Evolutionary conservation across 2,888 invertebrate genomes (phyloP).

Genomic region (Zootermopsis nevadensis): DNA sequence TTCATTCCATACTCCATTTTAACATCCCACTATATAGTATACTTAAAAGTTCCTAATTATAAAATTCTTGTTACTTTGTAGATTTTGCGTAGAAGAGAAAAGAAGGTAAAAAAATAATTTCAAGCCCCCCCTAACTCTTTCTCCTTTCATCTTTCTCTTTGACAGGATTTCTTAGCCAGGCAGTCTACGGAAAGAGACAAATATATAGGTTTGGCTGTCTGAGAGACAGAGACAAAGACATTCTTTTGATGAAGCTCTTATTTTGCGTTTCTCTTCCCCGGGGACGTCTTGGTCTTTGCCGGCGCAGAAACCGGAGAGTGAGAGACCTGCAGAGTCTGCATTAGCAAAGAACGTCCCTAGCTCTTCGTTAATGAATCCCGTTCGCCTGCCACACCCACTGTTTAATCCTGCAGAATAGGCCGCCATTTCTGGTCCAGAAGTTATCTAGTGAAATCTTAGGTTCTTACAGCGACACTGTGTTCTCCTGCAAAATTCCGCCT

Average conservation of each 20-base stretch:
- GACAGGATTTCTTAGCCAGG: neutral
- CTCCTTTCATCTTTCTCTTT: neutral
- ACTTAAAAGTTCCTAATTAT: slow-evolving; percentile 26
- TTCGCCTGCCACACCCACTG: neutral
- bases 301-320: neutral
- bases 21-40: neutral
- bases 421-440: neutral
- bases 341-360: slow-evolving; percentile 3
- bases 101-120: neutral
- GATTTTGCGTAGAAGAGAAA: slow-evolving; percentile 9
- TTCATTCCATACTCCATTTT: neutral
- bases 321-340: neutral
- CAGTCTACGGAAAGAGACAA: neutral
- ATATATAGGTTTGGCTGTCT: neutral
- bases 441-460: too few relatives aligned
- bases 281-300: slow-evolving; percentile 12
- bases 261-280: neutral
- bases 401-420: neutral
- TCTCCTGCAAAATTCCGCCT: too few relatives aligned
- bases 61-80: slow-evolving; percentile 31
- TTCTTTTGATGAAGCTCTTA: slow-evolving; percentile 10
- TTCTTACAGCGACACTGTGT: too few relatives aligned
- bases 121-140: neutral
- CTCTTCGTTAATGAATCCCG: neutral
- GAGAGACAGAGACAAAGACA: neutral